Evolutionary conservation across 2,888 invertebrate genomes (phyloP).

Genomic region (Calameuta filiformis): DNA sequence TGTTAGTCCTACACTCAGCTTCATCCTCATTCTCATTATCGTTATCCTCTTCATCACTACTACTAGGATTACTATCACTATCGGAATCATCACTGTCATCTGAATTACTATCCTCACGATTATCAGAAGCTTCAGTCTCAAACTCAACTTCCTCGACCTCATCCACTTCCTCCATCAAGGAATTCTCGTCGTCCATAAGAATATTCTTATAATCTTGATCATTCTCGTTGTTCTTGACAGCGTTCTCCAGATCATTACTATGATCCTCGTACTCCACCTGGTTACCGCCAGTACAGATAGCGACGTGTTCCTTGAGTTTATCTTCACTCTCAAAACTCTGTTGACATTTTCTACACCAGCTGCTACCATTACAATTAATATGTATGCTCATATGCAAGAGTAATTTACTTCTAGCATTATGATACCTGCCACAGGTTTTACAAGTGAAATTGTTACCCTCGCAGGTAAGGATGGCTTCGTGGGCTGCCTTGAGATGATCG

Average conservation of each 20-base stretch:
- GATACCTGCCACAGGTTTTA: slow-evolving; percentile 69
- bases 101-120: slow-evolving; percentile 41
- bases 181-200: slow-evolving; percentile 41
- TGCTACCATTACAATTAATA: slow-evolving; percentile 63
- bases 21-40: slow-evolving; percentile 33
- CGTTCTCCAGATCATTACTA: slow-evolving; percentile 14
- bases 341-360: slow-evolving; percentile 56
- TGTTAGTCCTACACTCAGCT: slow-evolving; percentile 36
- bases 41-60: slow-evolving; percentile 38
- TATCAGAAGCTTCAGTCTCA: slow-evolving; percentile 35
- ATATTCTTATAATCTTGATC: slow-evolving; percentile 41
- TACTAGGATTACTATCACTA: slow-evolving; percentile 35
- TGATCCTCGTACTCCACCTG: slow-evolving; percentile 38
- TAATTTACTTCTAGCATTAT: slow-evolving; percentile 71
- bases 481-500: slow-evolving; percentile 66
- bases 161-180: slow-evolving; percentile 26
- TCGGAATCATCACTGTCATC: slow-evolving; percentile 37
- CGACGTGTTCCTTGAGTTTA: slow-evolving; percentile 49
- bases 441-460: slow-evolving; percentile 72
- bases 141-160: slow-evolving; percentile 41
- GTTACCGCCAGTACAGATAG: slow-evolving; percentile 45
- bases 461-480: slow-evolving; percentile 67
- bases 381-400: slow-evolving; percentile 71
- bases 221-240: slow-evolving; percentile 22
- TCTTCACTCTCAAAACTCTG: slow-evolving; percentile 52